Evolutionary conservation across 2,888 invertebrate species (phyloP).

Genomic region (Thymelicus sylvestris): DNA sequence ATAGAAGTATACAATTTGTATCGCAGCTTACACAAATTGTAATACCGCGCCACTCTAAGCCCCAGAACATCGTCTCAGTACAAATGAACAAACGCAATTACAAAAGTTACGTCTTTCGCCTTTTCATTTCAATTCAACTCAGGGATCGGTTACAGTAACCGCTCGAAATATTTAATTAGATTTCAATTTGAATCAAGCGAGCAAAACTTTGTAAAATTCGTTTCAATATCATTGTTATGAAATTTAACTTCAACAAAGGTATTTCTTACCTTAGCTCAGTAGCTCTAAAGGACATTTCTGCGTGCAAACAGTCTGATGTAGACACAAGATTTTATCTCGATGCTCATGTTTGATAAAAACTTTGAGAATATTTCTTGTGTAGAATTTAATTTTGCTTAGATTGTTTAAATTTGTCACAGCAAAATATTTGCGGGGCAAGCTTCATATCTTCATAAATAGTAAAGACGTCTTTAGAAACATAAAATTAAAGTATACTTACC

Average conservation of each 20-base stretch:
- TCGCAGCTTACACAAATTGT: slow-evolving; percentile 6
- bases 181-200: slow-evolving; percentile 29
- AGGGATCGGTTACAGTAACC: slow-evolving; percentile 25
- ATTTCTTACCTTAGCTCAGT: background rate
- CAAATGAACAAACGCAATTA: slow-evolving; percentile 28
- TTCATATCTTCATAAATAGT: background rate
- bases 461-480: background rate
- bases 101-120: slow-evolving; percentile 19
- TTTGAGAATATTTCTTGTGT: slow-evolving; percentile 1
- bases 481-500: no score
- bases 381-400: slow-evolving; percentile 7
- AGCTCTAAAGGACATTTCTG: background rate
- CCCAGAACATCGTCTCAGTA: slow-evolving; percentile 1
- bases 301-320: background rate
- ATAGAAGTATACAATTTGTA: background rate
- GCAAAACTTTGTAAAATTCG: slow-evolving; percentile 30
- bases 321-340: background rate
- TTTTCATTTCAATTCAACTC: slow-evolving; percentile 11
- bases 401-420: background rate
- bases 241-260: background rate
- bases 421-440: background rate
- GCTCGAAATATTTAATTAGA: slow-evolving; percentile 34
- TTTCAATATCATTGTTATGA: slow-evolving; percentile 13
- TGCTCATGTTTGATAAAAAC: slow-evolving; percentile 7
- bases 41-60: slow-evolving; percentile 4